phyloP scores from a whole-genome alignment of 2,888 invertebrate species.

The Pecten maximus region DNA sequence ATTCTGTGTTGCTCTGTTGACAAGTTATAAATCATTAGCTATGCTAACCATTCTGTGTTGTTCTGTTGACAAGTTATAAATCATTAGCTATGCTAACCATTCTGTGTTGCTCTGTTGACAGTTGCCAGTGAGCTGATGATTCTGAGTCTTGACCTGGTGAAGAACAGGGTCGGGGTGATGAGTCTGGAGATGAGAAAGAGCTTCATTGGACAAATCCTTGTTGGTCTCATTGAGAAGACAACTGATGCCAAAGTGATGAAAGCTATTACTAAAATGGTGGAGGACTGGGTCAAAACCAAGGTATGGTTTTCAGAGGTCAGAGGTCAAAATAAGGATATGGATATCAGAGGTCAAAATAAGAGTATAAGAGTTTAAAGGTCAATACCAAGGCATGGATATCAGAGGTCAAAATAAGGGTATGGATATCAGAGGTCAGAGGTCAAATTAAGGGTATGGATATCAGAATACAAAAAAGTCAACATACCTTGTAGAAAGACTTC shows the following conservation, averaged over 20 bases:
- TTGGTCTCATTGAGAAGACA: constrained; percentile 96
- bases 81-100: no score
- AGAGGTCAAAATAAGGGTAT: no score
- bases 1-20: background rate
- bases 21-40: no score
- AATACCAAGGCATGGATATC: no score
- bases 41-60: background rate
- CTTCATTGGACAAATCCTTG: constrained; percentile 95
- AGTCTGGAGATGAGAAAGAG: constrained; percentile 95
- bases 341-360: background rate
- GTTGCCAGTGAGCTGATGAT: constrained; percentile 89
- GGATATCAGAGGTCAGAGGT: no score
- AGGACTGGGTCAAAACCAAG: constrained; percentile 94
- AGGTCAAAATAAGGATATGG: background rate
- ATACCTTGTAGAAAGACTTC: no score
- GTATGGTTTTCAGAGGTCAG: constrained; percentile 58
- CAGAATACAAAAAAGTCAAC: no score
- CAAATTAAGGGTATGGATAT: no score
- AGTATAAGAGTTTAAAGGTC: no score
- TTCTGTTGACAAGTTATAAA: background rate
- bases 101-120: constrained; percentile 46
- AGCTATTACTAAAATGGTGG: constrained; percentile 93
- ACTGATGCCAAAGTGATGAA: constrained; percentile 94
- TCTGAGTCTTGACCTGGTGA: constrained; percentile 94
- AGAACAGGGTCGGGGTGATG: constrained; percentile 96